A percentile compares a stretch with the other conserved stretches of the same genome.
phyloP scores from a whole-genome alignment of 2,113 vertebrate genomes.

The Elgaria multicarinata region DNA sequence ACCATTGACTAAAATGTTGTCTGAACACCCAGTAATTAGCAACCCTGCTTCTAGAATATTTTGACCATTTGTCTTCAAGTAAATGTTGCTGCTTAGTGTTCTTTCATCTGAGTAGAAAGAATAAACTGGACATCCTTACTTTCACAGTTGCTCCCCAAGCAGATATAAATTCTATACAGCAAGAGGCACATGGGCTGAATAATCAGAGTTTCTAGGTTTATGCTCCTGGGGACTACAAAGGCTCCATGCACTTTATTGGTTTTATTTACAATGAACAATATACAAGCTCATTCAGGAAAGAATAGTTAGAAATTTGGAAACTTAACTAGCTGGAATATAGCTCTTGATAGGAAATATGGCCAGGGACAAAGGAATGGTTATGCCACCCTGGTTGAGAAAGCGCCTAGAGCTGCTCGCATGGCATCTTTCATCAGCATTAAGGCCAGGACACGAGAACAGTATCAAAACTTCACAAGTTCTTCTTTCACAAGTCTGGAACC shows the following conservation, averaged over 20 bases:
- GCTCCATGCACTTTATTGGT: neutral
- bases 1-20: no score
- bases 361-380: no score
- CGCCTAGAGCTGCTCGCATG: neutral
- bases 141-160: neutral
- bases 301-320: neutral
- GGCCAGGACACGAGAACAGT: neutral
- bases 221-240: neutral
- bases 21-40: neutral
- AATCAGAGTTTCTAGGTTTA: neutral
- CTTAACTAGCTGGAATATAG: neutral
- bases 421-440: neutral
- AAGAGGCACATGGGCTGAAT: neutral
- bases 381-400: neutral
- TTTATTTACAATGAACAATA: neutral
- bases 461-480: neutral
- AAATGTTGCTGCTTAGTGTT: neutral
- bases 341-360: neutral
- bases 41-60: neutral
- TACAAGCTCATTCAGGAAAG: neutral
- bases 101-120: neutral
- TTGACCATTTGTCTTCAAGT: neutral
- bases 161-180: neutral
- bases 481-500: neutral
- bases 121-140: neutral